These are phyloP conservation scores for Standfussiana lucernea DNA, from an alignment of 2,888 invertebrate genomes.

Conservation along the genomic window DNA sequence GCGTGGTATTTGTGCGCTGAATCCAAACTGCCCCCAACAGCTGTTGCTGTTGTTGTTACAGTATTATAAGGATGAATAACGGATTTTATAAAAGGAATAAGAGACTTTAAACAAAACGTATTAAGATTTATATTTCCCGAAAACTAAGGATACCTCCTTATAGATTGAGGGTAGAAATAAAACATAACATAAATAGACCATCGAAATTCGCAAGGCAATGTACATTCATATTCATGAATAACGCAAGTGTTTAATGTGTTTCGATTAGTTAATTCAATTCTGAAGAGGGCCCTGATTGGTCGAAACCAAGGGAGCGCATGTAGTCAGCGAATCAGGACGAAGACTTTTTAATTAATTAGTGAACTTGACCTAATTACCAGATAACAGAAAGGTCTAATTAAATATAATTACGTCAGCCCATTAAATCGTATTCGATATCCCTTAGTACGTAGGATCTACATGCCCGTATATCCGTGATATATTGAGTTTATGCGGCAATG, in stretches of 20 bases:
- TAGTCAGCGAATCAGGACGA: conserved; percentile 40
- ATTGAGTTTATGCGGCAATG: conserved; percentile 36
- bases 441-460: conserved; percentile 21
- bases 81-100: neutral
- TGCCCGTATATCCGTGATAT: conserved; percentile 25
- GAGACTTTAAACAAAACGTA: neutral
- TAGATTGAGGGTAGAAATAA: too few species aligned
- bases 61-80: neutral
- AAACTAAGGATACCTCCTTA: too few species aligned
- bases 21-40: neutral
- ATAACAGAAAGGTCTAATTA: conserved; percentile 62
- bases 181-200: conserved; percentile 57
- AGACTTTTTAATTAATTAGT: conserved; percentile 69
- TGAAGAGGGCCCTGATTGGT: conserved; percentile 50
- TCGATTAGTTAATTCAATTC: conserved; percentile 62
- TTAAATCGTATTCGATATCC: conserved; percentile 60
- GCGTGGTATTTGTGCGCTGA: neutral
- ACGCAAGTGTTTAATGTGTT: conserved; percentile 55
- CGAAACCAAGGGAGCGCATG: conserved; percentile 54
- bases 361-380: conserved; percentile 58
- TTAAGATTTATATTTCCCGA: neutral
- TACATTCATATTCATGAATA: conserved; percentile 66
- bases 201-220: conserved; percentile 37
- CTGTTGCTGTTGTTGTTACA: neutral
- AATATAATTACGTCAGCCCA: conserved; percentile 62